These are phyloP conservation scores for Pristionchus pacificus DNA, from an alignment of 1,140 invertebrate species.

Conservation along the genomic window DNA sequence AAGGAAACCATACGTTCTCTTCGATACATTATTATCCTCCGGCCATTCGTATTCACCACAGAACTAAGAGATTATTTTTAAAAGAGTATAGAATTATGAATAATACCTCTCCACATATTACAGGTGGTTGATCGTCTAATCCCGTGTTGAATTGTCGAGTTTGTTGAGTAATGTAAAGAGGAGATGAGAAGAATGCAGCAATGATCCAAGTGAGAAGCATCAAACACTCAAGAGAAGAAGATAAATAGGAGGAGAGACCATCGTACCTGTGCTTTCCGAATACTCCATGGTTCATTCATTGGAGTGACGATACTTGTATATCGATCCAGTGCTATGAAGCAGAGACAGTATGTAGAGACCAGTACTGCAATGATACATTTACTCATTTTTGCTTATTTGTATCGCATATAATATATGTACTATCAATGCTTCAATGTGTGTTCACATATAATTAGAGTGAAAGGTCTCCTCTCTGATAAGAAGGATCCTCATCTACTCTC, in stretches of 20 bases:
- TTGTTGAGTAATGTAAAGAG: not conserved
- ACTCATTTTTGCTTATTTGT: not conserved
- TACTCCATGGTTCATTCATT: conserved; percentile 51
- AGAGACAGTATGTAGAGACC: conserved; percentile 56
- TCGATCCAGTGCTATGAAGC: conserved; percentile 53
- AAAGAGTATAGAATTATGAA: not conserved
- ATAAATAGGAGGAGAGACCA: conserved; percentile 50
- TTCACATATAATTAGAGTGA: not conserved
- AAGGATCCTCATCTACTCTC: too few species aligned
- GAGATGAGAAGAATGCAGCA: not conserved
- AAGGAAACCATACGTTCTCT: conserved; percentile 41
- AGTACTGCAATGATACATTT: conserved; percentile 47
- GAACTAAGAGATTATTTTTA: conserved; percentile 31
- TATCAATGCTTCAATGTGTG: conserved; percentile 1
- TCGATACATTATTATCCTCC: conserved; percentile 19
- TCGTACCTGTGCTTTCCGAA: conserved; percentile 45
- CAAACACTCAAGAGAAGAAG: conserved; percentile 45
- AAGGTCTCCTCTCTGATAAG: not conserved
- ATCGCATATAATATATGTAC: conserved; percentile 1
- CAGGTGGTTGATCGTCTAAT: not conserved
- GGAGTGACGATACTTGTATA: conserved; percentile 56
- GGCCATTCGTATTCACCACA: conserved; percentile 56
- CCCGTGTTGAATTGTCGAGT: not conserved
- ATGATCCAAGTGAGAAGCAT: conserved; percentile 7
- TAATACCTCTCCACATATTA: not conserved